Evolutionary conservation across 2,797 vertebrate genomes (phyloP).

Genomic region (Takifugu rubripes): DNA sequence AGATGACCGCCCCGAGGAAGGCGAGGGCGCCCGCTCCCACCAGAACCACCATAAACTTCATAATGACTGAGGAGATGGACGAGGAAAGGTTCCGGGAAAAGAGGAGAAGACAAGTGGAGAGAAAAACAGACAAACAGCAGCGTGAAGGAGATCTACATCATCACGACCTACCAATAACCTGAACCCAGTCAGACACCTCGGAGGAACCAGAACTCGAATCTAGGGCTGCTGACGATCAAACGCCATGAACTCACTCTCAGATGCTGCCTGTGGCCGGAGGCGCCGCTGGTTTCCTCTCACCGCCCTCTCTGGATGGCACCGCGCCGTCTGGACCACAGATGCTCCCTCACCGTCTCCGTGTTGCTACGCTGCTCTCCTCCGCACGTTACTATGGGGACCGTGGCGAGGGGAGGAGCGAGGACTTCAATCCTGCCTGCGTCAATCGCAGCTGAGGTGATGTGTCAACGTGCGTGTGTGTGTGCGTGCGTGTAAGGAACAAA

Average conservation of each 20-base stretch:
- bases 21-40: slow-evolving; percentile 90
- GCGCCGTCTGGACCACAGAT: slow-evolving; percentile 41
- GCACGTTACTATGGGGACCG: slow-evolving; percentile 73
- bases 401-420: slow-evolving; percentile 55
- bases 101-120: background rate
- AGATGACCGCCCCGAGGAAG: slow-evolving; percentile 92
- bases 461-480: slow-evolving; percentile 8
- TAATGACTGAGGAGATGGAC: slow-evolving; percentile 45
- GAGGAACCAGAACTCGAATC: background rate
- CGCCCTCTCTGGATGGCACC: slow-evolving; percentile 25
- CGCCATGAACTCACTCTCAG: too few relatives aligned
- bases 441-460: slow-evolving; percentile 37
- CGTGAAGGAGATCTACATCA: slow-evolving; percentile 5
- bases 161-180: background rate
- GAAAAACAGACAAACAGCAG: background rate
- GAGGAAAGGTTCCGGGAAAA: background rate
- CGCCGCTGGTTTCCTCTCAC: slow-evolving; percentile 9
- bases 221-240: too few relatives aligned
- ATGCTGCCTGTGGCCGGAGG: too few relatives aligned
- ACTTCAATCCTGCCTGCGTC: slow-evolving; percentile 48
- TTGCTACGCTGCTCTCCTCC: slow-evolving; percentile 74
- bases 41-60: slow-evolving; percentile 94
- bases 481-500: background rate
- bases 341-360: slow-evolving; percentile 49
- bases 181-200: too few relatives aligned